phyloP scores from a whole-genome alignment of 2,113 vertebrate species.

The Aphyosemion australe region DNA sequence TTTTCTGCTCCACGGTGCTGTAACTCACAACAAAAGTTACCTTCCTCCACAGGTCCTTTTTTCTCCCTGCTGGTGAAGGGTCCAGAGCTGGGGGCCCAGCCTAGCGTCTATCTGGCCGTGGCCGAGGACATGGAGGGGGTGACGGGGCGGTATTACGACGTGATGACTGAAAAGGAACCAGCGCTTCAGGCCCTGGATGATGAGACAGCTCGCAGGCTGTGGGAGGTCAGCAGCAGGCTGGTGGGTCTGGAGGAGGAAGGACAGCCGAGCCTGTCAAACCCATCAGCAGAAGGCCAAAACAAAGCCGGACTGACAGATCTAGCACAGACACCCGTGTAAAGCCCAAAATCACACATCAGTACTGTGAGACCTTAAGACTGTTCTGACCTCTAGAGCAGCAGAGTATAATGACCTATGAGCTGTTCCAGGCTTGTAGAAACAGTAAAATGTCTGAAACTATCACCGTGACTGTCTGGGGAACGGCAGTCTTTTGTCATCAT shows the following conservation, averaged over 20 bases:
- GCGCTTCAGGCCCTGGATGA: slow-evolving; percentile 82
- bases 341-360: slow-evolving; percentile 26
- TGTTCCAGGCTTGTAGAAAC: slow-evolving; percentile 21
- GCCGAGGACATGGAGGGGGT: slow-evolving; percentile 80
- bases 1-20: too few species aligned
- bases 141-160: slow-evolving; percentile 85
- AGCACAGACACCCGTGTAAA: slow-evolving; percentile 27
- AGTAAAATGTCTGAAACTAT: slow-evolving; percentile 16
- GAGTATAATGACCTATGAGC: slow-evolving; percentile 24
- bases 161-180: slow-evolving; percentile 81
- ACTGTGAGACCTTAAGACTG: slow-evolving; percentile 24
- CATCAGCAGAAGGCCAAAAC: slow-evolving; percentile 25
- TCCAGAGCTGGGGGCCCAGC: slow-evolving; percentile 82
- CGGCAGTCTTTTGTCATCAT: slow-evolving; percentile 8
- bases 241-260: slow-evolving; percentile 77
- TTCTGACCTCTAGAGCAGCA: slow-evolving; percentile 7
- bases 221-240: slow-evolving; percentile 82
- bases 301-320: slow-evolving; percentile 21
- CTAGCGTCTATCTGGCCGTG: slow-evolving; percentile 82
- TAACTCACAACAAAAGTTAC: not conserved
- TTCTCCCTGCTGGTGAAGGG: slow-evolving; percentile 86
- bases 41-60: slow-evolving; percentile 76
- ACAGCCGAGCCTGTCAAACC: slow-evolving; percentile 9
- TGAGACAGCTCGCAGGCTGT: slow-evolving; percentile 77
- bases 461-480: slow-evolving; percentile 12